phyloP scores from a whole-genome alignment of 2,888 invertebrate genomes.

The Scrobipalpa atriplicella region DNA sequence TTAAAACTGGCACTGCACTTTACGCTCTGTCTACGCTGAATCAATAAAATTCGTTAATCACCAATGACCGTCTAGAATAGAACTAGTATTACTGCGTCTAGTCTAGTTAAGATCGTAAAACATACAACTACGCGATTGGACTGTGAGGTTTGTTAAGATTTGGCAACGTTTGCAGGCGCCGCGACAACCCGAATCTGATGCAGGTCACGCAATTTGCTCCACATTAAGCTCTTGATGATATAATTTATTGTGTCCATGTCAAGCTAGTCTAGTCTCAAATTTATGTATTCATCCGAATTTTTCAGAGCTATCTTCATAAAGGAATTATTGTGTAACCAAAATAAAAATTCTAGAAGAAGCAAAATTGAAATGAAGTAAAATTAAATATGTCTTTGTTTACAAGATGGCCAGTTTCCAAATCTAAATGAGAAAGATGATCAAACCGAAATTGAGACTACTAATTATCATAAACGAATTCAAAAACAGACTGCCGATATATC shows the following conservation, averaged over 20 bases:
- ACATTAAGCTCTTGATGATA: background rate
- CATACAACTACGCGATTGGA: background rate
- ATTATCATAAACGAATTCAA: background rate
- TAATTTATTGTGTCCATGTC: background rate
- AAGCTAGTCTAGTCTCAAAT: background rate
- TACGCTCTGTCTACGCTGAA: background rate
- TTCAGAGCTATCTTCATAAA: background rate
- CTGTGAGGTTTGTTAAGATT: background rate
- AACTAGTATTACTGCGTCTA: background rate
- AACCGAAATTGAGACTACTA: background rate
- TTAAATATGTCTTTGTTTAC: background rate
- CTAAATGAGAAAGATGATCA: background rate
- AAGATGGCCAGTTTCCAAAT: background rate
- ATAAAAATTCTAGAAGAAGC: background rate
- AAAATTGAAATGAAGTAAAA: background rate
- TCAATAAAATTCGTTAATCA: background rate
- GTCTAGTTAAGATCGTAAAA: conserved; percentile 2
- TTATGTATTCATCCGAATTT: background rate
- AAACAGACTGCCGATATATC: background rate
- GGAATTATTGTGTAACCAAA: background rate
- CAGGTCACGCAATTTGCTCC: conserved; percentile 13
- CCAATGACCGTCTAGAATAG: background rate
- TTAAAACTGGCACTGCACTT: background rate
- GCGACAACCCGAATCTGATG: conserved; percentile 2
- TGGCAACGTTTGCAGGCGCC: conserved; percentile 19